Base-by-base conservation (phyloP, 2,113 vertebrate genomes). In the Hystrix brachyura region DNA sequence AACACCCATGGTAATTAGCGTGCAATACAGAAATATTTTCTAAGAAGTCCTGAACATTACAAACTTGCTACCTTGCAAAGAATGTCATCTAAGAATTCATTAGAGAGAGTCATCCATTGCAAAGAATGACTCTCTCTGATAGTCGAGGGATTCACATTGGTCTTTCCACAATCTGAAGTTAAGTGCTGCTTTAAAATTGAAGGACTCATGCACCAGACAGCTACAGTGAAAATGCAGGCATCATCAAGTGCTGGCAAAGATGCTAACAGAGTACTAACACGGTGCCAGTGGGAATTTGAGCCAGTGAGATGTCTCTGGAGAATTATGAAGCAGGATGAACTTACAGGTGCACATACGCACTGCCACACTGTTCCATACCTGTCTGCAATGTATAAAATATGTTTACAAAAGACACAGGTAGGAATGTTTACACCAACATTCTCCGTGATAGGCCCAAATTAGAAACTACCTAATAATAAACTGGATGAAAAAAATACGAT, bases 91-190 rank as follows among this genome's bases (percentile, higher is more conserved):
- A 43, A 38, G 38, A 38, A 38, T 38, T 38, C 38, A 38, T 38
- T 38, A 38, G 38, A 38, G 38, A 38, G 38, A 38, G 46, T 17
- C 34, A 87, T 69, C 86, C 64, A 43, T 92, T 46, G 60, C 67
- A 48, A 76, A 95, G 53, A 93, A 94, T 29, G 46, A 17, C 34
- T 92, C 43, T 80, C 34, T 32, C 80, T 80, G 18, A 76, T 67
- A 43, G 29, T 43, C 51, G 92, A 80, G 21, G 69, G 27, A 84
- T 76, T 34, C 34, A 25, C 51, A 10, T 90, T 78, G 59, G 23
- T 60, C 83, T 95, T 96, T 46, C 7, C 17, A 95, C 21, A 72
- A 83, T 90, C 86, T 91, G 80, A 97, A 97, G 76, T 86, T 62
- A 83, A 46, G 71, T 43, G 6, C 34, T 59, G 9, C 38, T 92